Conservation (phyloP, 2,888 invertebrate species). For the Piscicola geometra region DNA sequence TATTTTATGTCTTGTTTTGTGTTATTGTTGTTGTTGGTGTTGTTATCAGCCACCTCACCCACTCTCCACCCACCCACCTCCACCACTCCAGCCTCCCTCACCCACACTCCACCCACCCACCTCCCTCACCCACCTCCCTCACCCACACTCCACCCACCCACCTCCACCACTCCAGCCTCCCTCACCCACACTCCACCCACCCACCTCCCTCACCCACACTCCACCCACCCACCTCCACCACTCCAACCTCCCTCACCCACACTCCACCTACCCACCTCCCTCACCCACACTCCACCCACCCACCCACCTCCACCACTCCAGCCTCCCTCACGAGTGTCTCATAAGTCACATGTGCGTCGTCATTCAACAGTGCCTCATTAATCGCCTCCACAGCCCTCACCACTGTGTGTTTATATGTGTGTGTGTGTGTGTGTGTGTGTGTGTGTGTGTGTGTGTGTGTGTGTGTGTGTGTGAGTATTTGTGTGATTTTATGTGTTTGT, state of each 20-base stretch:
- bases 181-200: too few species aligned
- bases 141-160: not conserved
- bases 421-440: not conserved
- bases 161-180: too few species aligned
- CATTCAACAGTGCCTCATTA: not conserved
- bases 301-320: not conserved
- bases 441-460: conserved; percentile 24
- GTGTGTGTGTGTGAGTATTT: conserved; percentile 6
- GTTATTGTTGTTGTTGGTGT: not conserved
- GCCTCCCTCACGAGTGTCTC: not conserved
- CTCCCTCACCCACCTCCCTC: not conserved
- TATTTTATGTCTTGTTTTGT: too few species aligned
- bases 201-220: not conserved
- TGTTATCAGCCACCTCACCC: too few species aligned
- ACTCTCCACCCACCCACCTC: too few species aligned
- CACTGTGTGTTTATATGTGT: not conserved
- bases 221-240: not conserved
- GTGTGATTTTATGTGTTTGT: not conserved
- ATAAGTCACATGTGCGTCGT: not conserved
- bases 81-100: too few species aligned
- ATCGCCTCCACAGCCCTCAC: not conserved
- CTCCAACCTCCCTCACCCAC: not conserved
- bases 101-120: too few species aligned
- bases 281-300: too few species aligned
- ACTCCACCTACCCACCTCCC: not conserved